Conservation (phyloP, 2,113 vertebrate genomes). For the Gymnobelideus leadbeateri region DNA sequence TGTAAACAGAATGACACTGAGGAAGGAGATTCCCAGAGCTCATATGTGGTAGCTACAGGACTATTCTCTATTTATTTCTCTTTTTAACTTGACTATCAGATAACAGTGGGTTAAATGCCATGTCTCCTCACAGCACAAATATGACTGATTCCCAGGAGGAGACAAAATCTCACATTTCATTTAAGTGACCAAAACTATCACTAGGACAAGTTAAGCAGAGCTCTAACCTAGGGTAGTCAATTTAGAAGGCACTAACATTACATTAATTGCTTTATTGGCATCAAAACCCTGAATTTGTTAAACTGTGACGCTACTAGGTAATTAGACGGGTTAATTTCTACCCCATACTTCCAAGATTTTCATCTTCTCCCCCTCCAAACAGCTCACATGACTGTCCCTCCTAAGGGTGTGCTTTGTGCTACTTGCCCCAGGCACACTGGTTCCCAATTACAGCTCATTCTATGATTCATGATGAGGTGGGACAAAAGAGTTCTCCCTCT, state of each 20-base stretch:
- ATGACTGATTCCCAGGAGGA: conserved; percentile 14
- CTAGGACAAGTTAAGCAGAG: background rate
- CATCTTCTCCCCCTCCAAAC: background rate
- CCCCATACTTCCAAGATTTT: background rate
- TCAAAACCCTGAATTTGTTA: background rate
- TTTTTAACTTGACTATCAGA: conserved; percentile 37
- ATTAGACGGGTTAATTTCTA: background rate
- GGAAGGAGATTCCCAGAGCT: conserved; percentile 75
- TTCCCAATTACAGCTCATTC: background rate
- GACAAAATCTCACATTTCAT: background rate
- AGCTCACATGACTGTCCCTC: background rate
- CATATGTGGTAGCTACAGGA: conserved; percentile 69
- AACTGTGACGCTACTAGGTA: background rate
- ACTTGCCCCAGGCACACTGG: background rate
- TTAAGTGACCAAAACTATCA: background rate
- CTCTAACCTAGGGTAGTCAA: background rate
- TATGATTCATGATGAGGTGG: conserved; percentile 6
- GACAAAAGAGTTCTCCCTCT: background rate
- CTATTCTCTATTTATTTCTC: conserved; percentile 16
- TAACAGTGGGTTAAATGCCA: conserved; percentile 25
- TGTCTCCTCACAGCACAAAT: conserved; percentile 42
- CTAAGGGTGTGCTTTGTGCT: background rate
- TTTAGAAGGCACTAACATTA: background rate
- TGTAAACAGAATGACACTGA: conserved; percentile 72
- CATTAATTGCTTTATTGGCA: background rate